A percentile compares a stretch with the other conserved stretches of the same genome.
phyloP scores from a whole-genome alignment of 2,888 invertebrate species.

The Latrodectus elegans region DNA sequence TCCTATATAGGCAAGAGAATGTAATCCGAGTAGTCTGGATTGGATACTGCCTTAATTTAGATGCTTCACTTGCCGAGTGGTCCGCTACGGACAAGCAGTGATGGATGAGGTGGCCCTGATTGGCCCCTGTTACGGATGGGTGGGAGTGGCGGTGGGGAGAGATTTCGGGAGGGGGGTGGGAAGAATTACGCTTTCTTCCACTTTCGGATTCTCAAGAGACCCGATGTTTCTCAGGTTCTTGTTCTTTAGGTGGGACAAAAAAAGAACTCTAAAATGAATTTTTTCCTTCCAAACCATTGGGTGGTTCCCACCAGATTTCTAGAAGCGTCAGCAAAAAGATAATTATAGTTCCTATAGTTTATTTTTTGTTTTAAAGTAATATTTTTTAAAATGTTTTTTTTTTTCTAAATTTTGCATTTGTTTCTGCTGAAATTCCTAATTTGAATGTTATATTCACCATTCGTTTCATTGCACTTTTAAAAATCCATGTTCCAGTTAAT shows the following conservation, averaged over 20 bases:
- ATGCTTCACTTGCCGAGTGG: conserved; percentile 51
- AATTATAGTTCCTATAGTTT: background rate
- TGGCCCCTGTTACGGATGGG: conserved; percentile 55
- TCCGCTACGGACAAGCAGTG: conserved; percentile 58
- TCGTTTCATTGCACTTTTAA: too few relatives aligned
- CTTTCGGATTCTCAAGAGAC: conserved; percentile 17
- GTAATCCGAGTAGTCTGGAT: conserved; percentile 3
- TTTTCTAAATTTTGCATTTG: too few relatives aligned
- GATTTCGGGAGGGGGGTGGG: background rate
- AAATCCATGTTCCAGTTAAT: too few relatives aligned
- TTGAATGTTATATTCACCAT: too few relatives aligned
- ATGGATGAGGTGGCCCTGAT: conserved; percentile 64
- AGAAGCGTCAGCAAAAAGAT: background rate
- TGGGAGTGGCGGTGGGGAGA: background rate
- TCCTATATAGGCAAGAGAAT: background rate
- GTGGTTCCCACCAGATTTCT: conserved; percentile 2
- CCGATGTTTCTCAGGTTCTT: conserved; percentile 21
- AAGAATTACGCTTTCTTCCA: conserved; percentile 1
- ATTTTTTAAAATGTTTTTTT: too few relatives aligned
- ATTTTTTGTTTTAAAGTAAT: too few relatives aligned
- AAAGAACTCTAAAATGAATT: conserved; percentile 13
- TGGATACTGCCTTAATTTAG: conserved; percentile 61
- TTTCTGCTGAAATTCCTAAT: too few relatives aligned
- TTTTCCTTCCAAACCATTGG: background rate
- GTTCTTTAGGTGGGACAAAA: conserved; percentile 19